Evolutionary conservation across 92 coral and sea anemone genomes (phyloP), one percentile per base, ranked within the genome.

Genomic region (Epizoanthus fatuus): DNA sequence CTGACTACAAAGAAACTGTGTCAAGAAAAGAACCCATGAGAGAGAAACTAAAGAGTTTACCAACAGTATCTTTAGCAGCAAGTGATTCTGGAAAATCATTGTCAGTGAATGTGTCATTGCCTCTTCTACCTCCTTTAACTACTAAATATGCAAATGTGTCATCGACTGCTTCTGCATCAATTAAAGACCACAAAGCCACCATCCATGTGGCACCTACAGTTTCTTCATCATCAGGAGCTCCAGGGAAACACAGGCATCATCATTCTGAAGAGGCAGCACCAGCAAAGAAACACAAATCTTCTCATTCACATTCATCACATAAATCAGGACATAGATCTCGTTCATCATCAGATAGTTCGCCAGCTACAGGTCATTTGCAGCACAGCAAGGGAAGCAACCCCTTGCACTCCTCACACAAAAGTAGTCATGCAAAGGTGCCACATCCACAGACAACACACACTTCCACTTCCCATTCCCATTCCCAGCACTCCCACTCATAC

Each of bases 141-240:
- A 91, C 98, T 19, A 97, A 95, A 79, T 97, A 97, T 85, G 99
- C 99, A 9, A 96, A 81, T 65, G 87, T 88, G 15, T 69, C 98
- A 19, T 74, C 75, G 10, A 64, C 94, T 17, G 92, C 95, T 25
- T 90, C 93, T 81, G 92, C 89, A 25, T 40, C 90, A 55, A 69
- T 81, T 47, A 79, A 93, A 66, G 87, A 83, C 38, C 84, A 77
- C 65, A 92, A 91, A 65, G 79, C 90, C 38, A 93, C 88, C 74
- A 91, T 86, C 10, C 77, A 91, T 40, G 69, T 77, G 10, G 90
- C 92, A 35, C 81, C 92, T 16, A 58, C 86, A 38, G 67, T 80
- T 56, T 17, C 75, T 42, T 78, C 91, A 16, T 11, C 86, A 17
- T 71, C 59, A 29, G 91, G 85, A 14, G 72, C 92, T 56, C 59